phyloP scores from a whole-genome alignment of 2,797 vertebrate species.

The Tiaroga cobitis region DNA sequence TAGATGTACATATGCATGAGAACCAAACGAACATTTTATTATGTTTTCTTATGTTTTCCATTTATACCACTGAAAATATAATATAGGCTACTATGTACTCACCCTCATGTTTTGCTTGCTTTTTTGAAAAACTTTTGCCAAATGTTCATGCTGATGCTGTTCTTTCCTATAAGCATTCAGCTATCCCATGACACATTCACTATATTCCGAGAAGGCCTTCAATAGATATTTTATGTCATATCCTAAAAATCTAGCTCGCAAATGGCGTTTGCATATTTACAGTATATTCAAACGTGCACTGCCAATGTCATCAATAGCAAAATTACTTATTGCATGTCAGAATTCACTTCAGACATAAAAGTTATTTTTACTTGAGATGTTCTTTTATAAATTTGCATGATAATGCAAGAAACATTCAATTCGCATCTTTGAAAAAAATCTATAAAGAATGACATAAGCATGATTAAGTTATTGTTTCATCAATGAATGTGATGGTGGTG shows the following conservation, averaged over 20 bases:
- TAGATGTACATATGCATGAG: background rate
- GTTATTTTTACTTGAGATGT: background rate
- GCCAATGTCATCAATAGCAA: background rate
- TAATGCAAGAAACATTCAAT: background rate
- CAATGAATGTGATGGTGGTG: slow-evolving; percentile 26
- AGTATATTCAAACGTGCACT: background rate
- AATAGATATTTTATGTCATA: background rate
- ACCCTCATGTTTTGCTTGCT: background rate
- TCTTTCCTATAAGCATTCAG: background rate
- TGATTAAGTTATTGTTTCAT: slow-evolving; percentile 13
- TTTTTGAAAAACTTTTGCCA: background rate
- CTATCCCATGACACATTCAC: background rate
- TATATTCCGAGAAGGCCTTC: background rate
- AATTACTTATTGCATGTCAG: background rate
- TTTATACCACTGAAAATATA: background rate
- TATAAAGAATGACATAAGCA: background rate
- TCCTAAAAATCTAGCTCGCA: background rate
- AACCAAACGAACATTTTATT: background rate
- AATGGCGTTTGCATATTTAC: background rate
- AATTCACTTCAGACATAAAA: background rate
- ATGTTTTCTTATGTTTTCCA: background rate
- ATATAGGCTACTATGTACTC: background rate
- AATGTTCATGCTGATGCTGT: background rate
- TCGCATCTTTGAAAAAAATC: background rate
- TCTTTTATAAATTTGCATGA: background rate